These are phyloP conservation scores for Deilephila elpenor DNA, from an alignment of 2,888 invertebrate genomes.

Conservation along the genomic window DNA sequence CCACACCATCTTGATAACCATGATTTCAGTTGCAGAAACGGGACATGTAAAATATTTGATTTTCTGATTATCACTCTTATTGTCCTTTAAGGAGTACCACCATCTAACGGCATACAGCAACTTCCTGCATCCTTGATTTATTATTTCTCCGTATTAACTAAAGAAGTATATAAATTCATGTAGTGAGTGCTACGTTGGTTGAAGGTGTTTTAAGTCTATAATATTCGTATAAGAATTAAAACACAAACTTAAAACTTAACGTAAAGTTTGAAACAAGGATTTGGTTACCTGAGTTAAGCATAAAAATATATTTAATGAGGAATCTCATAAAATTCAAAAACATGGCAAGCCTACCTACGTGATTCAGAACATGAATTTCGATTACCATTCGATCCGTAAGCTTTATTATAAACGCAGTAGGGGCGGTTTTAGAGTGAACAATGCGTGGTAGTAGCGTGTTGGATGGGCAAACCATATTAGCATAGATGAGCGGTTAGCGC, in stretches of 20 bases:
- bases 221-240: no score
- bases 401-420: not conserved
- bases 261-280: no score
- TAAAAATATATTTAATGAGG: not conserved
- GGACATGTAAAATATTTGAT: not conserved
- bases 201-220: no score
- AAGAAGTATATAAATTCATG: no score
- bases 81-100: no score
- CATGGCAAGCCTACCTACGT: constrained; percentile 4
- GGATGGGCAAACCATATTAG: constrained; percentile 54
- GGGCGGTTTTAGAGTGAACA: not conserved
- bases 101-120: no score
- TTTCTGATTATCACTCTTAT: no score
- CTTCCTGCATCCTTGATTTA: no score
- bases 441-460: constrained; percentile 27
- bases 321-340: not conserved
- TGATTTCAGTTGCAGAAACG: not conserved
- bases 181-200: no score
- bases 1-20: not conserved
- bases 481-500: constrained; percentile 54
- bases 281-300: no score
- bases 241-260: no score
- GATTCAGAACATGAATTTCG: constrained; percentile 19
- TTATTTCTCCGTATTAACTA: no score
- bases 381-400: not conserved